Evolutionary conservation across 2,113 vertebrate species (phyloP).

Genomic region (Eulemur rufifrons): DNA sequence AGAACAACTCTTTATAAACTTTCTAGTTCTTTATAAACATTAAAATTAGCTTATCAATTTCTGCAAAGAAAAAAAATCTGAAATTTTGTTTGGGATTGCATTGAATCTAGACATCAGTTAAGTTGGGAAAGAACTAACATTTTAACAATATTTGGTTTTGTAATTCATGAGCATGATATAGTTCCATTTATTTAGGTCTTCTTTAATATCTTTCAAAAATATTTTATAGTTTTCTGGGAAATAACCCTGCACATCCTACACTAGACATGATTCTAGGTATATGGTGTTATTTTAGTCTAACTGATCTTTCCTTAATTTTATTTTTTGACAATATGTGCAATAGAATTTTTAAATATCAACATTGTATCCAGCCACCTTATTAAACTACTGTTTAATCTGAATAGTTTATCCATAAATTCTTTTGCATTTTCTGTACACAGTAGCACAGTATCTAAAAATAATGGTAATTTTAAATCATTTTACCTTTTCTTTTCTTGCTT

Average conservation of each 20-base stretch:
- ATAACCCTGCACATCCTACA: not conserved
- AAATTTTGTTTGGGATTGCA: not conserved
- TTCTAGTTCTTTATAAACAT: not conserved
- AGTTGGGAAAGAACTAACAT: not conserved
- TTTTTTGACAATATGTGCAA: not conserved
- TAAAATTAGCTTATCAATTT: not conserved
- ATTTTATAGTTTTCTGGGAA: not conserved
- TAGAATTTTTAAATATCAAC: not conserved
- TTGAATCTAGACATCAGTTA: not conserved
- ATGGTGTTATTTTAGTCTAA: not conserved
- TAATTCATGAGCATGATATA: not conserved
- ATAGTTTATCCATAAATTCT: not conserved
- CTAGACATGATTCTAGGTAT: not conserved
- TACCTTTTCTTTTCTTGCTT: not conserved
- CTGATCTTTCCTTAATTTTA: not conserved
- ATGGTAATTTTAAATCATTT: not conserved
- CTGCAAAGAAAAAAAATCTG: not conserved
- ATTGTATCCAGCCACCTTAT: not conserved
- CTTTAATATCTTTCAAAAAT: not conserved
- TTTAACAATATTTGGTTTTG: not conserved
- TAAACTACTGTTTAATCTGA: not conserved
- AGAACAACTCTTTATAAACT: too few species aligned
- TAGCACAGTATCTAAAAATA: not conserved
- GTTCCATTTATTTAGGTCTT: not conserved
- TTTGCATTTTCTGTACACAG: not conserved